Percentiles rank a stretch among this genome's conserved stretches.
Conservation (phyloP, 1,140 invertebrate species). For the Olivierus martensii region DNA sequence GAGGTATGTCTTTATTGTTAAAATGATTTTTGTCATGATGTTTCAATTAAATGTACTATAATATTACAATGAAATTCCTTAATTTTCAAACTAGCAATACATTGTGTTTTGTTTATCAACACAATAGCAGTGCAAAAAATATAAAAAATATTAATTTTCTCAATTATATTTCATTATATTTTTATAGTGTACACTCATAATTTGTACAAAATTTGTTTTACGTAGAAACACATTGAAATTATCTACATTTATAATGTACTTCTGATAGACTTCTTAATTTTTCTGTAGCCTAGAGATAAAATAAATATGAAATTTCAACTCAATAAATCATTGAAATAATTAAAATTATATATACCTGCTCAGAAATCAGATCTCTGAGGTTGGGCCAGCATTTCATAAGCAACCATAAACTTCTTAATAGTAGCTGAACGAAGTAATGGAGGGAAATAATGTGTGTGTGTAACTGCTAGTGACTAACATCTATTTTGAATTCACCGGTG, state of each 20-base stretch:
- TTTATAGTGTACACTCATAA: too few species aligned
- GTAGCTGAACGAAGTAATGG: constrained; percentile 84
- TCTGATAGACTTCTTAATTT: constrained; percentile 8
- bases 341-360: constrained; percentile 57
- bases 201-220: too few species aligned
- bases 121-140: too few species aligned
- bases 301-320: neutral
- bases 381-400: constrained; percentile 87
- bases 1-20: too few species aligned
- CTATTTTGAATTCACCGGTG: constrained; percentile 49
- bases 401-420: constrained; percentile 95
- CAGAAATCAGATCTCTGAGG: constrained; percentile 74
- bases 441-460: constrained; percentile 90
- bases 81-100: too few species aligned
- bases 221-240: neutral
- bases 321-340: neutral
- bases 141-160: too few species aligned
- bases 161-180: too few species aligned
- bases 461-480: constrained; percentile 77
- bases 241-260: constrained; percentile 7
- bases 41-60: too few species aligned
- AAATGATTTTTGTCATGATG: too few species aligned
- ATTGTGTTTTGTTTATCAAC: too few species aligned
- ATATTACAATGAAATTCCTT: too few species aligned
- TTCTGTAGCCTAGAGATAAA: constrained; percentile 9